These are phyloP conservation scores for Ploceus nigricollis DNA, from an alignment of 2,113 vertebrate species.

Conservation along the genomic window DNA sequence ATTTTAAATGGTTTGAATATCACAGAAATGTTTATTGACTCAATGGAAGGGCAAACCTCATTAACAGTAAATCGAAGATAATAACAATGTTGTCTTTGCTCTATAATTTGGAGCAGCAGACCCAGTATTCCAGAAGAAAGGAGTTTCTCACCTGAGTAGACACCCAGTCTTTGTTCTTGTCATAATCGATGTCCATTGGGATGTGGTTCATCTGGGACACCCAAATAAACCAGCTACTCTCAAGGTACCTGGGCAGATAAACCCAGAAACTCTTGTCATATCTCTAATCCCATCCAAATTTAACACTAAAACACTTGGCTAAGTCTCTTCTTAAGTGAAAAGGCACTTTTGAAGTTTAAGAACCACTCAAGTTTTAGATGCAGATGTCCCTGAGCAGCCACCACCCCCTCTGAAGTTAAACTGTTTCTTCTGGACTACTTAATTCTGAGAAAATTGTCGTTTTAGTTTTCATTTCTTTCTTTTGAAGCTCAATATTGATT, in stretches of 20 bases:
- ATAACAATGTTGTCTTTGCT: accelerated
- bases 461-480: neutral
- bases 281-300: neutral
- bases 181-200: conserved; percentile 74
- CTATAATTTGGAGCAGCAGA: neutral
- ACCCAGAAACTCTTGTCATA: neutral
- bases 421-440: neutral
- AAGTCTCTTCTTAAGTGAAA: neutral
- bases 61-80: neutral
- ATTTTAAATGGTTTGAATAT: neutral
- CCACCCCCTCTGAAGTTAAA: accelerated
- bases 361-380: neutral
- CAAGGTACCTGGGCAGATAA: conserved; percentile 59
- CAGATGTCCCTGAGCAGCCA: neutral
- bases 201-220: conserved; percentile 74
- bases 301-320: neutral
- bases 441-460: neutral
- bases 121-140: neutral
- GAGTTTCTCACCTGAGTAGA: conserved; percentile 75
- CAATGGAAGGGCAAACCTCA: neutral
- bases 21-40: neutral
- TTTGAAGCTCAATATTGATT: neutral
- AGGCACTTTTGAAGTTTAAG: neutral
- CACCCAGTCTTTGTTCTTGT: conserved; percentile 77
- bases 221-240: conserved; percentile 76